Base-by-base conservation (phyloP, 1,140 invertebrate genomes). In the Mylabris phalerata region DNA sequence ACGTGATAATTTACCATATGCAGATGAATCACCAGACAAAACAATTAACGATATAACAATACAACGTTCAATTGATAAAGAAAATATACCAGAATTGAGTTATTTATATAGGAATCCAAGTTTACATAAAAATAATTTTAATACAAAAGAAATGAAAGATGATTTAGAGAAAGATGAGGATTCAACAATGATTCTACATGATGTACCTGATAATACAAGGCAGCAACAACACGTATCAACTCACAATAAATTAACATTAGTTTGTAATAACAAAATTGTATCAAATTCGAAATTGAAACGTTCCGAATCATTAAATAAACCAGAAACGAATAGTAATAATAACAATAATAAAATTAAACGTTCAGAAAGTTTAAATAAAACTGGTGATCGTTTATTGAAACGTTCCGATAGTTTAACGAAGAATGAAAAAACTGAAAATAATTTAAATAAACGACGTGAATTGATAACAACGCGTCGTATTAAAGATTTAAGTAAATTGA, bases 341-440 rank as follows among this genome's bases (percentile, higher is more conserved):
- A 78, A 19, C 19, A 19, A 73, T 40, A 75, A 74, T 10, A 80
- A 79, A 66, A 61, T 82, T 9, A 79, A 79, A 54, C 68, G 81
- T 25, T 81, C 80, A 2, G 80, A 82, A 49, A 81, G 79, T 50
- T 63, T 82, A 10, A 81, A 80, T 47, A 82, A 82, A 65, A 73
- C 79, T 26, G 71, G 74, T 2, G 78, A 79, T 38, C 9, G 10
- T 42, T 71, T 73, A 47, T 66, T 84, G 26, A 84, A 83, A 64
- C 75, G 84, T 11, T 83, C 82, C 1, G 84, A 86, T 57, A 86
- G 85, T 45, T 72, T 90, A 48, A 88, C 84, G 59, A 90, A 90
- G 74, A 86, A 80, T 46, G 88, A 90, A 70, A 90, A 90, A 77
- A 89, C 87, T 50, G 89, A 90, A 72, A 86, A 84, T 68, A 89